Evolutionary conservation across 1,140 invertebrate species (phyloP).

Genomic region (Pogonognathellus flavescens): DNA sequence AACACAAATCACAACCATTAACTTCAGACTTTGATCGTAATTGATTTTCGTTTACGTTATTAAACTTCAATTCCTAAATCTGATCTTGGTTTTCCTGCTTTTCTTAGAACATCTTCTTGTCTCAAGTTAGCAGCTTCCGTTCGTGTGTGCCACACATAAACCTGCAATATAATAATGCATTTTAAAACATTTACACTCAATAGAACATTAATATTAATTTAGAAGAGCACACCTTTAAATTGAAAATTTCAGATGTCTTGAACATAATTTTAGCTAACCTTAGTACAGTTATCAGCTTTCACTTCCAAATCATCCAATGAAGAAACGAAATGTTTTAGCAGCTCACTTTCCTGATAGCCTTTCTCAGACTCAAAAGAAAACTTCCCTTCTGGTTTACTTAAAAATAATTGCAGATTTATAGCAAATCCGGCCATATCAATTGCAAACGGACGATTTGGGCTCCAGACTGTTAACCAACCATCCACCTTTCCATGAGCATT

Average conservation of each 20-base stretch:
- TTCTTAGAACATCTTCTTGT: slow-evolving; percentile 75
- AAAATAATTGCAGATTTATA: slow-evolving; percentile 86
- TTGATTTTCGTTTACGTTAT: not conserved
- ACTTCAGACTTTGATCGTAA: not conserved
- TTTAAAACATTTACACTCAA: no score
- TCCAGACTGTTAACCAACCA: slow-evolving; percentile 77
- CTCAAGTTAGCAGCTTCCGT: slow-evolving; percentile 86
- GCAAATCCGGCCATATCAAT: slow-evolving; percentile 99
- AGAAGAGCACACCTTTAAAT: no score
- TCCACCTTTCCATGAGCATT: slow-evolving; percentile 80
- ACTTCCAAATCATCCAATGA: slow-evolving; percentile 87
- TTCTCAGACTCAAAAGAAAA: slow-evolving; percentile 88
- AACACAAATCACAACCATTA: slow-evolving; percentile 15
- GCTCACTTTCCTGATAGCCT: slow-evolving; percentile 93
- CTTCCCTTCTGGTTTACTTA: slow-evolving; percentile 81
- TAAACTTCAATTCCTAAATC: slow-evolving; percentile 82
- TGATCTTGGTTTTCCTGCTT: slow-evolving; percentile 73
- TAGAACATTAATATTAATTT: no score
- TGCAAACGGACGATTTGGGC: slow-evolving; percentile 82
- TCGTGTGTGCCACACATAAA: slow-evolving; percentile 97
- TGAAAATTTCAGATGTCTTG: no score
- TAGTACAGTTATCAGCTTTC: slow-evolving; percentile 88
- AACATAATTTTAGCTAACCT: slow-evolving; percentile 73
- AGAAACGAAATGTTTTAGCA: slow-evolving; percentile 82
- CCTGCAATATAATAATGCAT: slow-evolving; percentile 70